Evolutionary conservation across 2,113 vertebrate species (phyloP), one percentile per base, ranked within the genome.

Genomic region (Grammomys dolichurus): DNA sequence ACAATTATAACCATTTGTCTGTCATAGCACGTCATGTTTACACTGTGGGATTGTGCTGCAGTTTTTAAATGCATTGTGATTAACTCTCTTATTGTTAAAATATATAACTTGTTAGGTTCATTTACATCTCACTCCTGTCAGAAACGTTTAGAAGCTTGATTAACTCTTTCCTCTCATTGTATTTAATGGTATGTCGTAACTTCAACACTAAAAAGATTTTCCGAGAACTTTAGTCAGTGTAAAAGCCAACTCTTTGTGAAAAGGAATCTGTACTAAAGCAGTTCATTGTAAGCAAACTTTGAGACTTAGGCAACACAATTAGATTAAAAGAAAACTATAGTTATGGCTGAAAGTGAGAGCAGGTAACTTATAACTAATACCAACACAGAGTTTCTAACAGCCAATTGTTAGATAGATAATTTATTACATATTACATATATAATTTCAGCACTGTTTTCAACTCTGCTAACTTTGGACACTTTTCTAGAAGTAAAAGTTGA

Each of bases 291-390:
- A 95, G 78, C 28, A n/a, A 58, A 51, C 63, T 94, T 95, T 91
- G 78, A 87, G 48, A 81, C 36, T 95, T 76, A 92, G 51, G 87
- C 48, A 96, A 94, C 89, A 63, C 51, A 97, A 92, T 97, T 95
- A 92, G n/a, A 80, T 92, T 75, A 92, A 95, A 97, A 90, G 92
- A 95, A 95, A 96, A 94, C 93, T 89, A 81, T 60, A 54, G 88
- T 97, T 54, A 94, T 95, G 93, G 54, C 88, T 97, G 54, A 92
- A 56, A 86, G 54, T 86, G 82, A 94, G 31, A 95, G 60, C 90
- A 90, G 76, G 70, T 90, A 84, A 72, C 92, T 69, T 20, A 19
- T 90, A 94, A 93, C 80, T 95, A 76, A 86, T 93, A 51, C 48
- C 78, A 76, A 96, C 88, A 89, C 54, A 87, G 40, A 72, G 36